phyloP scores from a whole-genome alignment of 2,888 invertebrate genomes.

The Griposia aprilina region DNA sequence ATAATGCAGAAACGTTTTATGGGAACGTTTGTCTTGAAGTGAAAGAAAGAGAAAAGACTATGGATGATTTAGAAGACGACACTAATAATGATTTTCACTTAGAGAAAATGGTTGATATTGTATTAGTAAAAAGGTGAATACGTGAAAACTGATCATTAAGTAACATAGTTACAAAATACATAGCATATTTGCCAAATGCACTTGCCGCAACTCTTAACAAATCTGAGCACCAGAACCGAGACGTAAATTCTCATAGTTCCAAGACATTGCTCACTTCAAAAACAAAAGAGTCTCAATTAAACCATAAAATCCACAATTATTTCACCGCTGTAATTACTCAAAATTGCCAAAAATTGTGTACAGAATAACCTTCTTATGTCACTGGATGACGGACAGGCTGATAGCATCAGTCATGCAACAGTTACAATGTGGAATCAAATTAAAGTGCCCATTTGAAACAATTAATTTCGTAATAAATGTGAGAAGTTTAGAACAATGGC shows the following conservation, averaged over 20 bases:
- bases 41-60: neutral
- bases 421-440: conserved; percentile 57
- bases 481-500: conserved; percentile 67
- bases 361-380: conserved; percentile 56
- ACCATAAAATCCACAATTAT: conserved; percentile 55
- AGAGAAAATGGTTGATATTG: neutral
- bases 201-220: conserved; percentile 25
- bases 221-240: conserved; percentile 4
- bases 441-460: conserved; percentile 63
- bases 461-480: conserved; percentile 69
- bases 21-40: neutral
- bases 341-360: conserved; percentile 57
- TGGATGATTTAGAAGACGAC: neutral
- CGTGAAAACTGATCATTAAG: neutral
- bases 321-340: conserved; percentile 49
- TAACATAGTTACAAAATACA: neutral
- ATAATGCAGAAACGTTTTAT: conserved; percentile 17
- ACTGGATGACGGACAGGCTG: conserved; percentile 51
- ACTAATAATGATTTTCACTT: neutral
- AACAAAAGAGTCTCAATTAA: conserved; percentile 56
- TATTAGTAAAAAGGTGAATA: neutral
- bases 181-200: conserved; percentile 4
- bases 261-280: conserved; percentile 31
- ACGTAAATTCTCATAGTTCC: conserved; percentile 39
- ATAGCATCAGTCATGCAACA: conserved; percentile 65